These are phyloP conservation scores for Acanthosoma haemorrhoidale DNA, from an alignment of 2,888 invertebrate genomes.

Conservation along the genomic window DNA sequence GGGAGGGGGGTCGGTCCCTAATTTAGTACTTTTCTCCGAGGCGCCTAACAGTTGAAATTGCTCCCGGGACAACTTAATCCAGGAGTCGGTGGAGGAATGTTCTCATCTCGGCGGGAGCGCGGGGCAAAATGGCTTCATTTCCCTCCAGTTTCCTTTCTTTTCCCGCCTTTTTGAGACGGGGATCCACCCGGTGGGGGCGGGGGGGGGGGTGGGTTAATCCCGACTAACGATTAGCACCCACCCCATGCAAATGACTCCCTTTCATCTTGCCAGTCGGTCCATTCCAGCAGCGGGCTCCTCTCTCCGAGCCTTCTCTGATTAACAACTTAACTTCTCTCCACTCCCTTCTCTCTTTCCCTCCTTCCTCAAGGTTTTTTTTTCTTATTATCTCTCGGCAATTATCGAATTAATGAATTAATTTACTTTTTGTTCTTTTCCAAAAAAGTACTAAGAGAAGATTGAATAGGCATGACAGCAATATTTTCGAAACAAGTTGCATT, in stretches of 20 bases:
- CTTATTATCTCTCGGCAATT: neutral
- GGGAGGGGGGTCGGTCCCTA: conserved; percentile 10
- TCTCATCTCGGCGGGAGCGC: conserved; percentile 15
- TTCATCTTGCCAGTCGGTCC: neutral
- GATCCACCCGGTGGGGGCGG: too few relatives aligned
- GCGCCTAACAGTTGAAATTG: conserved; percentile 30
- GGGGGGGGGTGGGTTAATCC: neutral
- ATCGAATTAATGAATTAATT: neutral
- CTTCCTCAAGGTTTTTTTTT: too few relatives aligned
- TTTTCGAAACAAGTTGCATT: too few relatives aligned
- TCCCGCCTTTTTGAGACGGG: conserved; percentile 18
- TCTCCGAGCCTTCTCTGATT: conserved; percentile 2
- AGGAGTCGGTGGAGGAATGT: conserved; percentile 25
- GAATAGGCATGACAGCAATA: too few relatives aligned
- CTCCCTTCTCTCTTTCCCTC: neutral
- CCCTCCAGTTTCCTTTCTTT: conserved; percentile 20
- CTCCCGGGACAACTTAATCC: conserved; percentile 30
- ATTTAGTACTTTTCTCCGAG: conserved; percentile 30
- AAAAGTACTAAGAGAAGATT: too few relatives aligned
- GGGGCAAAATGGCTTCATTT: conserved; percentile 32
- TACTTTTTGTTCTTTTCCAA: too few relatives aligned
- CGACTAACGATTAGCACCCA: conserved; percentile 15
- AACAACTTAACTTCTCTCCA: conserved; percentile 6
- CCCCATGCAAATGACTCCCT: conserved; percentile 17
- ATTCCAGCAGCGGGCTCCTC: too few relatives aligned